Conservation (phyloP, 2,113 vertebrate species). For the Oreotrochilus melanogaster region DNA sequence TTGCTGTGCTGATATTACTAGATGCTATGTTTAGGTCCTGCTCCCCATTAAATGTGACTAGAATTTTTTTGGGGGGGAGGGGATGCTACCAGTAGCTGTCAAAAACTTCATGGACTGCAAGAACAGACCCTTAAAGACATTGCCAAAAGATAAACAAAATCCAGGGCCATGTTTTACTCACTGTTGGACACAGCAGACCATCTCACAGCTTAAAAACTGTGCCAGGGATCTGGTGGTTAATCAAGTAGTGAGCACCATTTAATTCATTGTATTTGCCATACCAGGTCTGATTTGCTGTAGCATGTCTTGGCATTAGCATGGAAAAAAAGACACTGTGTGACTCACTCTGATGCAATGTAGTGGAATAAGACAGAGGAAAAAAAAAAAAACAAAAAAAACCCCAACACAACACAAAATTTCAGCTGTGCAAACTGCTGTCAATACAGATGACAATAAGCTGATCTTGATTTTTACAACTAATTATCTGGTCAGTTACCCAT, state of each 20-base stretch:
- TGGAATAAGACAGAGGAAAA: not conserved
- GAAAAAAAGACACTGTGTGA: not conserved
- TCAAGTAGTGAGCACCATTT: not conserved
- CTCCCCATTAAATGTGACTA: not conserved
- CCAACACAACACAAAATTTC: rapidly evolving
- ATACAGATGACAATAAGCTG: not conserved
- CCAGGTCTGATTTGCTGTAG: not conserved
- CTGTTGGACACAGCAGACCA: not conserved
- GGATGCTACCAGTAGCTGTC: not conserved
- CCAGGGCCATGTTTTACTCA: not conserved
- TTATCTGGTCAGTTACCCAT: not conserved
- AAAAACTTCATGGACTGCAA: not conserved
- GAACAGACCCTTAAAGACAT: not conserved
- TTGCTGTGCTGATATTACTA: not conserved
- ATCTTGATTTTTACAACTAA: not conserved
- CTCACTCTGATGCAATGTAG: not conserved
- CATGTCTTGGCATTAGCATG: not conserved
- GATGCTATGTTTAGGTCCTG: not conserved
- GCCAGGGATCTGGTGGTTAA: not conserved
- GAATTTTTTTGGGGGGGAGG: not conserved
- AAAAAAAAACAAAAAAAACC: not conserved
- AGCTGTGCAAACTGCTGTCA: not conserved
- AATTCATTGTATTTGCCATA: not conserved
- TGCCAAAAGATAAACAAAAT: not conserved
- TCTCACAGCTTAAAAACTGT: not conserved